A percentile compares a stretch with the other conserved stretches of the same genome.
Evolutionary conservation across 2,888 invertebrate genomes (phyloP).

Genomic region (Timema cristinae): DNA sequence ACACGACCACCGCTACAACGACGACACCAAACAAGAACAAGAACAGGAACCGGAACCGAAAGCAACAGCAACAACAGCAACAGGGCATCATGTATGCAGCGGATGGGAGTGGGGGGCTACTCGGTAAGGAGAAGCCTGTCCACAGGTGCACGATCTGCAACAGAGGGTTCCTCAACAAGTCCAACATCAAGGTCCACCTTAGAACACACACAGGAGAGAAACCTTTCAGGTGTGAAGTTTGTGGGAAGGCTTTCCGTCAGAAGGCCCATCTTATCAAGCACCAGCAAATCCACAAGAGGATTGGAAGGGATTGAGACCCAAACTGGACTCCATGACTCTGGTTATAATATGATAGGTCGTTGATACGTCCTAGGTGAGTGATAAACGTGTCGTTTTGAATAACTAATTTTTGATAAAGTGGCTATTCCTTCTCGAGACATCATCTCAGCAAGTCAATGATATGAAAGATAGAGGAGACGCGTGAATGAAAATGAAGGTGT

Average conservation of each 20-base stretch:
- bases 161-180: conserved; percentile 86
- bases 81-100: conserved; percentile 50
- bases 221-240: conserved; percentile 86
- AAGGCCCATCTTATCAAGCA: conserved; percentile 92
- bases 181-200: conserved; percentile 89
- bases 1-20: conserved; percentile 56
- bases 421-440: too few species aligned
- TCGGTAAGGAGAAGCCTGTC: conserved; percentile 87
- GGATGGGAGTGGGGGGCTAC: conserved; percentile 62
- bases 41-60: conserved; percentile 57
- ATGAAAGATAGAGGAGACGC: too few species aligned
- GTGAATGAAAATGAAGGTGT: too few species aligned
- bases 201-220: conserved; percentile 91
- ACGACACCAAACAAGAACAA: conserved; percentile 60
- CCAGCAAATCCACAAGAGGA: conserved; percentile 91
- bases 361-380: too few species aligned
- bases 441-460: too few species aligned
- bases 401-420: too few species aligned
- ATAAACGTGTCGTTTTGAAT: too few species aligned
- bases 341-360: too few species aligned
- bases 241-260: conserved; percentile 88
- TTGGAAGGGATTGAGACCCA: conserved; percentile 69
- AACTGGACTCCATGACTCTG: not conserved
- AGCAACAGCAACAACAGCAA: conserved; percentile 34
- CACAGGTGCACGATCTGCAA: conserved; percentile 89